Base-by-base conservation (phyloP, 1,140 invertebrate genomes). In the Eupristina koningsbergeri region DNA sequence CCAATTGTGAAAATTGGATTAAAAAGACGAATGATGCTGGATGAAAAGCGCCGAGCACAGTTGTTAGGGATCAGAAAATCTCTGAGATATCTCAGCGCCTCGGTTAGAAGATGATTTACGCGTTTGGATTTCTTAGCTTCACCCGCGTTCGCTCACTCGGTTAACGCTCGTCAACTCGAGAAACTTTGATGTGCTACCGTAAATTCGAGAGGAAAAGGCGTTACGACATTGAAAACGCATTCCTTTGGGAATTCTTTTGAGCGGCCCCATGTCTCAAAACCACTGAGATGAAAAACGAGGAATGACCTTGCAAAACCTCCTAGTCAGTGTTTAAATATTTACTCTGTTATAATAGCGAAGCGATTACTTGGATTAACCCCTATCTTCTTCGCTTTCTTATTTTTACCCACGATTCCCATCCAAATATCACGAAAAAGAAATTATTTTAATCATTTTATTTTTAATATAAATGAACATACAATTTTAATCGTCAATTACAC, bases 31-130 rank as follows among this genome's bases (percentile, higher is more conserved):
- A 3, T 58, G 22, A 22, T 26, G 53, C 13, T 26, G 22, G 53
- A 58, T 58, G 53, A 58, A 58, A 58, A 26, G 22, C 26, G 13
- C 26, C 2, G 13, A 26, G 22, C 53, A 3, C 53, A 58, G 2
- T 2, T 5, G 7, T 58, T 34, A 8, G 71, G 61, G 39, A 63
- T 58, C 80, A 53, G 71, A 81, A 74, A 80, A 71, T 85, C 63
- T 81, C 45, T 26, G 69, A 73, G 71, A 67, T 36, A 41, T 74
- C 47, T 53, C n/a, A 64, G 41, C 22, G 36, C n/a, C 29, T 58
- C 77, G 58, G 34, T 80, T 74, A 79, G 67, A 29, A 47, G 76
- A 58, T 79, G 76, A 84, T 84, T 80, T 84, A 84, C 39, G 63
- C 41, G 77, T 41, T 39, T 29, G 58, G 61, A 41, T 78, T 64